A percentile compares a stretch with the other conserved stretches of the same genome.
These are phyloP conservation scores for Heliopora coerulea DNA, from an alignment of 92 coral and sea anemone species.

Conservation along the genomic window DNA sequence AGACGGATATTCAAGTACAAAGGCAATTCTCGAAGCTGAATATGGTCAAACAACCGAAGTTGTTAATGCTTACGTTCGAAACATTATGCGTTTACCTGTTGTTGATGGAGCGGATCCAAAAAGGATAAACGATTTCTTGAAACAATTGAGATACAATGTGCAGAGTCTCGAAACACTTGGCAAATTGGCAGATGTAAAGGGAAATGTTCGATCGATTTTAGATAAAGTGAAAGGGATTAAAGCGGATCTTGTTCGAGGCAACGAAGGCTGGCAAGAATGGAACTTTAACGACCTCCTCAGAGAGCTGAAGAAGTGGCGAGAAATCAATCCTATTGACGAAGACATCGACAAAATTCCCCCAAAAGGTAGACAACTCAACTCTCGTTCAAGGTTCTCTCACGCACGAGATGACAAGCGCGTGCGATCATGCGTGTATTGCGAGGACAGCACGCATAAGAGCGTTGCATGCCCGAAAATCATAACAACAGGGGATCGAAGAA, in stretches of 20 bases:
- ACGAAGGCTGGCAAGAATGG: constrained; percentile 31
- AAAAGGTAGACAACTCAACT: no score
- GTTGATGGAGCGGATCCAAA: background rate
- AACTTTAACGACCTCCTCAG: constrained; percentile 16
- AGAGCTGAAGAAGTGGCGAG: constrained; percentile 21
- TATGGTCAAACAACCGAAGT: background rate
- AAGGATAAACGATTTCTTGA: background rate
- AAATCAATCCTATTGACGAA: background rate
- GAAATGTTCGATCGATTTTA: background rate
- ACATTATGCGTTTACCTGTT: background rate
- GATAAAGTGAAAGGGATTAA: constrained; percentile 35
- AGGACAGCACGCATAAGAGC: constrained; percentile 40
- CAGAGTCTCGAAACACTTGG: background rate
- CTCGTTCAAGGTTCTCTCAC: no score
- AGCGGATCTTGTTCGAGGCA: constrained; percentile 30
- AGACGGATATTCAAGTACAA: no score
- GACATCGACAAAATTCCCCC: no score
- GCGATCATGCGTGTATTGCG: constrained; percentile 40
- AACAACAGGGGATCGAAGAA: constrained; percentile 31
- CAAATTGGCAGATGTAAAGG: background rate
- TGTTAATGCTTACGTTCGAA: background rate
- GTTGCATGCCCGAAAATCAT: constrained; percentile 31
- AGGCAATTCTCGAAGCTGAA: background rate
- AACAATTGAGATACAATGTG: background rate
- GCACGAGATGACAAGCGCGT: no score